These are phyloP conservation scores for Lontra canadensis DNA, from an alignment of 2,113 vertebrate genomes.

Conservation along the genomic window DNA sequence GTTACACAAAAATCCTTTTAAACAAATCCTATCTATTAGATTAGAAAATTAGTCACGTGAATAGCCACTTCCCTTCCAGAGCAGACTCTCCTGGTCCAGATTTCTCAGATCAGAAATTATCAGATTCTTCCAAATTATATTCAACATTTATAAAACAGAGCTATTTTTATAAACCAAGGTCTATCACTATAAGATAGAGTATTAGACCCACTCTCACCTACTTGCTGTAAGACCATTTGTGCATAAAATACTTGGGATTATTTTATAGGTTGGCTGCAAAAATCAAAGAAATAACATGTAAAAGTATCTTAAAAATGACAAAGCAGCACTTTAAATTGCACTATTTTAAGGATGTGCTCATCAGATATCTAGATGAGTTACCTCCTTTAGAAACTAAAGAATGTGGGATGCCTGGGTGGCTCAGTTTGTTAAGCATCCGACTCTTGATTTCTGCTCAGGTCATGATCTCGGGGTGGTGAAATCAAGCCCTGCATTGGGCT, in stretches of 20 bases:
- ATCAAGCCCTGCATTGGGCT: background rate
- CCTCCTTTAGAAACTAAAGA: background rate
- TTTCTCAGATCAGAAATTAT: slow-evolving; percentile 18
- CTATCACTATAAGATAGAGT: background rate
- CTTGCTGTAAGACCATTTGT: slow-evolving; percentile 13
- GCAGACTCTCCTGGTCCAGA: background rate
- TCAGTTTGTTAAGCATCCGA: background rate
- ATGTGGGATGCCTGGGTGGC: background rate
- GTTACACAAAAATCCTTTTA: background rate
- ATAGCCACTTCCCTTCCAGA: background rate
- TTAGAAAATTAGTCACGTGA: background rate
- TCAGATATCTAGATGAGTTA: background rate
- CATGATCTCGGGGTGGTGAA: background rate
- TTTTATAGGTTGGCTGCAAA: slow-evolving; percentile 35
- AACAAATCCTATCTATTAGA: background rate
- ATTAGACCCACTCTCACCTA: background rate
- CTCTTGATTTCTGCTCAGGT: background rate
- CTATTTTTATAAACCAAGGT: slow-evolving; percentile 45
- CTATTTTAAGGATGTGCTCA: background rate
- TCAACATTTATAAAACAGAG: slow-evolving; percentile 32
- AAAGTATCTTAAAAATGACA: slow-evolving; percentile 29
- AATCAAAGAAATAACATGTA: slow-evolving; percentile 39
- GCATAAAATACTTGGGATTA: background rate
- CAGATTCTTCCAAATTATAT: slow-evolving; percentile 15
- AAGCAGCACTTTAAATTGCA: background rate